Conservation (phyloP, 1,140 invertebrate genomes). For the Saxidomus purpurata region DNA sequence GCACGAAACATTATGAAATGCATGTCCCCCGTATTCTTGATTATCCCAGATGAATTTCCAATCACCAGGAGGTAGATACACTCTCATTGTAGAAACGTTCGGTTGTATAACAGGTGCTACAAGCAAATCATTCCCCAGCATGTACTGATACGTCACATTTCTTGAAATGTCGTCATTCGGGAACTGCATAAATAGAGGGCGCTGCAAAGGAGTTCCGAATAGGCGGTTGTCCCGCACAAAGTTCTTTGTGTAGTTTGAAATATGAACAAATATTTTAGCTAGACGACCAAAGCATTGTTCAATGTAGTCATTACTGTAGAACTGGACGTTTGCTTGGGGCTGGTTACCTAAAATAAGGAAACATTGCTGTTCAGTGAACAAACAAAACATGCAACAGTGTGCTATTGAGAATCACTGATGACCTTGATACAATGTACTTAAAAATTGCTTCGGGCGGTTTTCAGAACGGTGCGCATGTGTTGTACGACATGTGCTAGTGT, state of each 20-base stretch:
- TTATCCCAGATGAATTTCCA: constrained; percentile 76
- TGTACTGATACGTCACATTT: constrained; percentile 82
- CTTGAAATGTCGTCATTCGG: constrained; percentile 74
- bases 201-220: constrained; percentile 82
- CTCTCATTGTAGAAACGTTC: constrained; percentile 51
- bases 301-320: constrained; percentile 81
- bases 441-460: no score
- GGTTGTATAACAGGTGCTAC: constrained; percentile 83
- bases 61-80: constrained; percentile 69
- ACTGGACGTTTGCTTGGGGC: constrained; percentile 83
- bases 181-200: constrained; percentile 84
- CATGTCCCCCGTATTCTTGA: constrained; percentile 30
- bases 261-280: constrained; percentile 78
- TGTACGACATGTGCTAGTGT: no score
- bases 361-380: no score
- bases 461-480: no score
- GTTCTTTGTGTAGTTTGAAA: constrained; percentile 81
- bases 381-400: no score
- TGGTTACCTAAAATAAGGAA: constrained; percentile 80
- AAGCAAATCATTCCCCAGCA: constrained; percentile 85
- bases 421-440: no score
- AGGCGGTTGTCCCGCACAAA: constrained; percentile 72
- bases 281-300: constrained; percentile 82
- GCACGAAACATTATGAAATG: constrained; percentile 65
- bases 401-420: no score